Conservation (phyloP, 1,140 invertebrate genomes). For the Diachasmimorpha longicaudata region DNA sequence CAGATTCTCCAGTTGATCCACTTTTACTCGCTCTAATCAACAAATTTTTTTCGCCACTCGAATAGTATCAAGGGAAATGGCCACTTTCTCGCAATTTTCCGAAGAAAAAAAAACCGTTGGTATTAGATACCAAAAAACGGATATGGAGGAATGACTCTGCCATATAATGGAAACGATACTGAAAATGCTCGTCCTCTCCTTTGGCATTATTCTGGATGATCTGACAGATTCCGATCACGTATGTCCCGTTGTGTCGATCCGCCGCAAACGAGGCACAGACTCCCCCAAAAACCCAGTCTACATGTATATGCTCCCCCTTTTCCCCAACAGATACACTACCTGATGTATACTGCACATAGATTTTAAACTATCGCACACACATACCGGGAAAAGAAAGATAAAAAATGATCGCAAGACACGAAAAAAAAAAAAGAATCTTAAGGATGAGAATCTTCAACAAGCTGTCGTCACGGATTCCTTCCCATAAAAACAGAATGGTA, state of each 20-base stretch:
- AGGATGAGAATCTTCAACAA: neutral
- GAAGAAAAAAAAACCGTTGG: neutral
- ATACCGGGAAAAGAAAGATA: neutral
- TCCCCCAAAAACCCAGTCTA: neutral
- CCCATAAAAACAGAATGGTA: conserved; percentile 3
- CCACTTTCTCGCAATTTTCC: too few species aligned
- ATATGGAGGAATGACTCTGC: neutral
- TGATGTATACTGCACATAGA: neutral
- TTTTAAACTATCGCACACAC: neutral
- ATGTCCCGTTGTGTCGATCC: conserved; percentile 15
- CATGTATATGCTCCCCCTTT: neutral
- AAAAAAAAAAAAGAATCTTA: neutral
- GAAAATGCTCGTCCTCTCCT: neutral
- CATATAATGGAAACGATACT: conserved; percentile 4
- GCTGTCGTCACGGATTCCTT: neutral
- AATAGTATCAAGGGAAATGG: too few species aligned
- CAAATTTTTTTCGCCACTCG: too few species aligned
- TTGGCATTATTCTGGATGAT: conserved; percentile 20
- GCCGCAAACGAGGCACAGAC: conserved; percentile 1
- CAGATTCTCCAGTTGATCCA: too few species aligned
- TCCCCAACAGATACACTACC: too few species aligned
- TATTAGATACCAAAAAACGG: neutral
- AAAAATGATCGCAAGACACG: neutral
- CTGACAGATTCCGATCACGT: conserved; percentile 16
- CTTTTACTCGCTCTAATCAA: too few species aligned